Evolutionary conservation across 2,888 invertebrate species (phyloP), one percentile per base, ranked within the genome.

Genomic region (Platycnemis pennipes): DNA sequence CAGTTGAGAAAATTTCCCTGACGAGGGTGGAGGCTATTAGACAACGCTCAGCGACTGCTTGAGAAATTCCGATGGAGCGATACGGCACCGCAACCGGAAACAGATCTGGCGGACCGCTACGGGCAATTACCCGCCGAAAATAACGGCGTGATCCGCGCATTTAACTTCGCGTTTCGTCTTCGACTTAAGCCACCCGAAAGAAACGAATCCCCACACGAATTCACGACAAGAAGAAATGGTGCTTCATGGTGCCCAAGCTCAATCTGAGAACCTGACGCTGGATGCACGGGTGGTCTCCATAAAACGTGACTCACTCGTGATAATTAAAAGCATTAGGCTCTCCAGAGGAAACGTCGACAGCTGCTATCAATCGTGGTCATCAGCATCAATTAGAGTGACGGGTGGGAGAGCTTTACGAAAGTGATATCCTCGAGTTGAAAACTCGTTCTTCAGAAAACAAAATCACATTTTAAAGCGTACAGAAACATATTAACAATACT

Each of bases 11-110:
- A 77, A 77, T 77, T 31, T n/a, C 77, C 11, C 77, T 37, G 26
- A 5, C 11, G 77, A 16, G 5, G 63, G 5, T 7, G 16, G 13
- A 37, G 77, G 77, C 77, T 31, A 77, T 77, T 77, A 77, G 37
- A 77, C 77, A 77, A 77, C 13, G 11, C 77, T 77, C 77, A 77
- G 77, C 19, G 77, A 11, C 37, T 37, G 77, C 37, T 77, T 11
- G 37, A 77, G 37, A 77, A 77, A 77, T 77, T 77, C 87, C 87
- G 87, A 87, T 87, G n/a, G 87, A 26, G 26, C 44, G 87, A 87
- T 87, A 87, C 22, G 87, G n/a, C 45, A 87, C 87, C 26, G 87
- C 44, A 87, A 46, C 87, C 87, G 87, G 87, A 46, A 87, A 87
- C 87, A 44, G 44, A 86, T n/a, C 86, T 8, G 46, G 45, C 87